These are phyloP conservation scores for Acronicta alni DNA, from an alignment of 2,888 invertebrate species.

Conservation along the genomic window DNA sequence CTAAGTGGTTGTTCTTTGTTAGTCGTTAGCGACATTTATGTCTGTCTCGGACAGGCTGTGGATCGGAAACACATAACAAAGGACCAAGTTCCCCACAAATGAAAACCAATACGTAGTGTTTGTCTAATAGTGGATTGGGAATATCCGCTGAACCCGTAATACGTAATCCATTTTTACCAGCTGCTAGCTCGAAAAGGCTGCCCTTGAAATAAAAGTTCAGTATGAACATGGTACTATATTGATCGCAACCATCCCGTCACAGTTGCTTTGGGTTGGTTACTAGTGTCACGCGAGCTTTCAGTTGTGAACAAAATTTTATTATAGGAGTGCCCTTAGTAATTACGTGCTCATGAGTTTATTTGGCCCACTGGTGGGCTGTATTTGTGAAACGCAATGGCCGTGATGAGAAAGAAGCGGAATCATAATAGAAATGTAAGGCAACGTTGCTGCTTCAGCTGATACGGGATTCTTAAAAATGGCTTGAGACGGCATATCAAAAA, in stretches of 20 bases:
- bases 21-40: not conserved
- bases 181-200: conserved; percentile 46
- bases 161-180: conserved; percentile 49
- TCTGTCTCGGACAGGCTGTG: not conserved
- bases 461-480: conserved; percentile 12
- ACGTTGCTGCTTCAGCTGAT: conserved; percentile 6
- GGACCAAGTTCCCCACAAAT: not conserved
- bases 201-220: conserved; percentile 71
- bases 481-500: conserved; percentile 8
- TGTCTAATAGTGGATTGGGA: no score
- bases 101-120: no score
- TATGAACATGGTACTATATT: conserved; percentile 66
- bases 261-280: conserved; percentile 58
- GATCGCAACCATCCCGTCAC: conserved; percentile 68
- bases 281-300: conserved; percentile 78
- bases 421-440: conserved; percentile 60
- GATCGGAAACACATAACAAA: not conserved
- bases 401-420: conserved; percentile 56
- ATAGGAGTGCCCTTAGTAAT: conserved; percentile 66
- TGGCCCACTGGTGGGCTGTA: conserved; percentile 36
- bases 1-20: no score
- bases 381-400: conserved; percentile 58
- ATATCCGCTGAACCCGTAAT: no score
- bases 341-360: conserved; percentile 43
- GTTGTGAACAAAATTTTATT: conserved; percentile 66